These are phyloP conservation scores for Brachypalpus laphriformis DNA, from an alignment of 2,888 invertebrate species.

Conservation along the genomic window DNA sequence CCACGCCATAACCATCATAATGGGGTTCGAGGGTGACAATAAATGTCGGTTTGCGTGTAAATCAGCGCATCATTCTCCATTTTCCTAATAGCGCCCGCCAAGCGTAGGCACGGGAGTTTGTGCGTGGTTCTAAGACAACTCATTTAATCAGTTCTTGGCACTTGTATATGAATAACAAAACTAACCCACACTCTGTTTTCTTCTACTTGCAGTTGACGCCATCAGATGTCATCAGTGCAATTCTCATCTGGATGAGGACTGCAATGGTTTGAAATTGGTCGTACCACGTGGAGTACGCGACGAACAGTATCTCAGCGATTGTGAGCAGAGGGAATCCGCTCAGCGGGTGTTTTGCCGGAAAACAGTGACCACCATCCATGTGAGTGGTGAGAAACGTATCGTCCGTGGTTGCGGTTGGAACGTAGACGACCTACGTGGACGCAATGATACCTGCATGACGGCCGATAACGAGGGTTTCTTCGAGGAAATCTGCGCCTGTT, in stretches of 20 bases:
- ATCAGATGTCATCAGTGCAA: slow-evolving; percentile 90
- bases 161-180: slow-evolving; percentile 74
- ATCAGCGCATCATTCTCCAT: slow-evolving; percentile 35
- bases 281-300: slow-evolving; percentile 82
- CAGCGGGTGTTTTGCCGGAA: slow-evolving; percentile 87
- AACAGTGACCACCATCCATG: slow-evolving; percentile 85
- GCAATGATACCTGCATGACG: slow-evolving; percentile 84
- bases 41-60: slow-evolving; percentile 47
- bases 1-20: slow-evolving; percentile 17
- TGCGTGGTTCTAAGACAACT: not conserved
- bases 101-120: slow-evolving; percentile 2
- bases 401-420: slow-evolving; percentile 86
- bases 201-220: slow-evolving; percentile 82
- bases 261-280: slow-evolving; percentile 84
- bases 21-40: slow-evolving; percentile 16
- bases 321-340: slow-evolving; percentile 80
- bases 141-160: slow-evolving; percentile 1
- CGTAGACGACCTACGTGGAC: slow-evolving; percentile 71
- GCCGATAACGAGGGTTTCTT: slow-evolving; percentile 87
- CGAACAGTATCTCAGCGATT: slow-evolving; percentile 83
- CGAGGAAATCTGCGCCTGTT: slow-evolving; percentile 87
- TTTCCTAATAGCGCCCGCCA: slow-evolving; percentile 2
- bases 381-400: slow-evolving; percentile 83
- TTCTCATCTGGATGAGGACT: slow-evolving; percentile 87
- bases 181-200: not conserved